Evolutionary conservation across 1,140 invertebrate genomes (phyloP).

Genomic region (Diabrotica virgifera): DNA sequence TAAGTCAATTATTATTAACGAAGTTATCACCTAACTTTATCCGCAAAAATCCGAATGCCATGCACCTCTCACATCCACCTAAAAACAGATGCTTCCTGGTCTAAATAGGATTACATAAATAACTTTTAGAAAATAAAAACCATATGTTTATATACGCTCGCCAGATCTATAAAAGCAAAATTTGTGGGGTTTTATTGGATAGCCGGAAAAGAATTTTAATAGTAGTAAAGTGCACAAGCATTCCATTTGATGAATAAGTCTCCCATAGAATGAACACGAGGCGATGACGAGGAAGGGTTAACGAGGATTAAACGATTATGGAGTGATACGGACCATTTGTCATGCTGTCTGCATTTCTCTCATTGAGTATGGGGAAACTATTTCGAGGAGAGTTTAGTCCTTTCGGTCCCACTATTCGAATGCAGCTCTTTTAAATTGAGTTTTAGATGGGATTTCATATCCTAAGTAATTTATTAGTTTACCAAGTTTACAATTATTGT

Average conservation of each 20-base stretch:
- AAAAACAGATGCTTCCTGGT: too few species aligned
- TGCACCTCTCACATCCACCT: too few species aligned
- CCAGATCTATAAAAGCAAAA: too few species aligned
- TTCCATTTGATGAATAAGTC: constrained; percentile 14
- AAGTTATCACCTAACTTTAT: too few species aligned
- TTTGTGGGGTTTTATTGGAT: too few species aligned
- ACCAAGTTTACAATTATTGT: too few species aligned
- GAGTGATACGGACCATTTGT: constrained; percentile 44
- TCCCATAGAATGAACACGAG: constrained; percentile 29
- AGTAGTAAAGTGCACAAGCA: not conserved
- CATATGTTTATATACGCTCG: too few species aligned
- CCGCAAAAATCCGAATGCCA: too few species aligned
- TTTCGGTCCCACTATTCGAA: not conserved
- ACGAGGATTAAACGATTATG: constrained; percentile 45
- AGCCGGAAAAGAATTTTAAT: not conserved
- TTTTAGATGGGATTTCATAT: not conserved
- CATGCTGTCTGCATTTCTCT: constrained; percentile 36
- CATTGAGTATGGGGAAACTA: constrained; percentile 6
- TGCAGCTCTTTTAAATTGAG: not conserved
- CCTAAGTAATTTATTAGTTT: too few species aligned
- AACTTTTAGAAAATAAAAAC: too few species aligned
- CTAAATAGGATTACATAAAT: too few species aligned
- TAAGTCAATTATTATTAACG: too few species aligned
- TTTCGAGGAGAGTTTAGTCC: not conserved
- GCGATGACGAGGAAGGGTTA: constrained; percentile 44